Evolutionary conservation across 2,797 vertebrate genomes (phyloP).

Genomic region (Miichthys miiuy): DNA sequence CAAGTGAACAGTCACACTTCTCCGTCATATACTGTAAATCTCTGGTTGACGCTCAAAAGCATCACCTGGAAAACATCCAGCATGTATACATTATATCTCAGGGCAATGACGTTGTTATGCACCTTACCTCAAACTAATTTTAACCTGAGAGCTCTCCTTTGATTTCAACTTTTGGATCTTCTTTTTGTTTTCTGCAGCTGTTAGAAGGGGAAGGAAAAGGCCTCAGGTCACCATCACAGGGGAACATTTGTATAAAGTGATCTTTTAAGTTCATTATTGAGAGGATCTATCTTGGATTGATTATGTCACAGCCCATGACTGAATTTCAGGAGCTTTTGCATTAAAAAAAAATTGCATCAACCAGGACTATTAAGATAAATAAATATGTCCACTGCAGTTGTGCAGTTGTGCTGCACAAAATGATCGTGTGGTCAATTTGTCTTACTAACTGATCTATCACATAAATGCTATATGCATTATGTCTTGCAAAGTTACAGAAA

Average conservation of each 20-base stretch:
- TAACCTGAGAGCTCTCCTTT: neutral
- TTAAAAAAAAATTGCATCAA: constrained; percentile 4
- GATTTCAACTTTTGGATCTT: neutral
- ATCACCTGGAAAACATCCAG: constrained; percentile 9
- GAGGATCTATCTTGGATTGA: too few species aligned
- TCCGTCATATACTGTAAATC: constrained; percentile 25
- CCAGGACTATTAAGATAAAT: neutral
- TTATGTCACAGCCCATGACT: neutral
- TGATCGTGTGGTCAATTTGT: neutral
- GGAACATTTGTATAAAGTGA: neutral
- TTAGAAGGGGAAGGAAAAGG: neutral
- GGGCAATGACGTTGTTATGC: neutral
- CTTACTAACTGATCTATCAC: neutral
- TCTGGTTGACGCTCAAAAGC: neutral
- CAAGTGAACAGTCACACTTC: constrained; percentile 25
- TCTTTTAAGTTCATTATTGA: constrained; percentile 1
- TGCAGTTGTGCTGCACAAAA: too few species aligned
- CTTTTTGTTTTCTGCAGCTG: constrained; percentile 1
- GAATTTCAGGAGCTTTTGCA: neutral
- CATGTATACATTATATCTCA: neutral
- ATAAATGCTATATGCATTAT: neutral
- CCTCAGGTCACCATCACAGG: neutral
- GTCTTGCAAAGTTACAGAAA: constrained; percentile 27
- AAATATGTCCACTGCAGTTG: neutral
- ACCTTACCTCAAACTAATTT: constrained; percentile 2